These are phyloP conservation scores for Poecilia velifera DNA, from an alignment of 2,797 vertebrate species.

Conservation along the genomic window DNA sequence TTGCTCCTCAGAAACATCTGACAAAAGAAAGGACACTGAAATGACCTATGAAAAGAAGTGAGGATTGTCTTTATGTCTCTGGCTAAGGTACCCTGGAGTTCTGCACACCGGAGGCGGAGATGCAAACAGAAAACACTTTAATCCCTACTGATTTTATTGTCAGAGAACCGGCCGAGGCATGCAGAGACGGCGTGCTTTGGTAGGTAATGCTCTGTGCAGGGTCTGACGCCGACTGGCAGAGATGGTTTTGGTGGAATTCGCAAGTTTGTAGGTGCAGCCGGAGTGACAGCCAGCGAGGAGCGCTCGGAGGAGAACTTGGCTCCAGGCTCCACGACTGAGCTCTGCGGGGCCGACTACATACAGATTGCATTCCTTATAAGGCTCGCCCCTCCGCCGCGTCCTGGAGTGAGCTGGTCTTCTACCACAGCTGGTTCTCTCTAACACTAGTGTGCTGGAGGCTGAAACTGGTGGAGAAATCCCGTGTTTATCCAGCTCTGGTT, in stretches of 20 bases:
- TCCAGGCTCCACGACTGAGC: constrained; percentile 70
- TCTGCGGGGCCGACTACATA: constrained; percentile 58
- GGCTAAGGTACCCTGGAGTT: neutral
- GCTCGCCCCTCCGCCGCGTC: constrained; percentile 62
- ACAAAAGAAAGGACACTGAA: neutral
- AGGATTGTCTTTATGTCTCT: neutral
- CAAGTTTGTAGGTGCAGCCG: constrained; percentile 50
- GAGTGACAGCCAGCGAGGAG: constrained; percentile 47
- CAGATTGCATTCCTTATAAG: constrained; percentile 80
- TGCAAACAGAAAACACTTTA: constrained; percentile 11
- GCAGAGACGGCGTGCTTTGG: constrained; percentile 13
- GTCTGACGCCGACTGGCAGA: constrained; percentile 19
- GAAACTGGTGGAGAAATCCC: constrained; percentile 55
- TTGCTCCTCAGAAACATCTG: neutral
- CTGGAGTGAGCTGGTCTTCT: constrained; percentile 49
- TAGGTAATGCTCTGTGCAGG: constrained; percentile 21
- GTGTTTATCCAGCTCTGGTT: constrained; percentile 27
- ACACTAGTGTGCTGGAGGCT: constrained; percentile 42
- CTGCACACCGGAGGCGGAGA: constrained; percentile 6
- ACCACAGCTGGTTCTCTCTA: constrained; percentile 58
- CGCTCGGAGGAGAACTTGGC: constrained; percentile 66
- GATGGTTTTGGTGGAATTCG: constrained; percentile 29
- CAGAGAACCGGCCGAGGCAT: constrained; percentile 27
- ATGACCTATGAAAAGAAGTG: neutral
- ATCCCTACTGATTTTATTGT: constrained; percentile 38